Evolutionary conservation across 2,888 invertebrate genomes (phyloP), one percentile per base, ranked within the genome.

Genomic region (Geotrupes spiniger): DNA sequence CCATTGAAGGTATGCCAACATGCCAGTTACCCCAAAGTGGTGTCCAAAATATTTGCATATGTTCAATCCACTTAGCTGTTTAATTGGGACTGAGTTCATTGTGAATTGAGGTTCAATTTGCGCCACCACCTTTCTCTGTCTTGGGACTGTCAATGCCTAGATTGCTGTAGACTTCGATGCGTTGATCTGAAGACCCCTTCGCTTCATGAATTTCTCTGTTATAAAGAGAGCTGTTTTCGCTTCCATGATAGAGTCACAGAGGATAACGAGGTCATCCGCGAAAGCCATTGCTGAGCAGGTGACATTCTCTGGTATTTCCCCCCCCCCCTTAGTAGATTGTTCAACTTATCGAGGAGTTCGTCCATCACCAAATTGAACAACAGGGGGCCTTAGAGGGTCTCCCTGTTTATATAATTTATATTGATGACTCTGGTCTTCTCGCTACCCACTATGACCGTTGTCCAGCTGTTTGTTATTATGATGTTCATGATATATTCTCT

Each of bases 261-360:
- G 40, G 4, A 72, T 54, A 28, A 68, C 51, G 1, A 69, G 44
- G 52, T 72, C 71, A 17, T 73, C 72, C 0, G 71, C 71, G 49
- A 64, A 72, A 2, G 66, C 68, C 10, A 70, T 41, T 2, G 59
- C 62, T 2, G 63, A 57, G 16, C 68, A 41, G 1, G 16, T 36
- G 0, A 6, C 2, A 0, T 33, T 47, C 0, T 39, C 8, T 3
- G 3, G 31, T 8, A 52, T 5, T 5, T 45, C 33, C 48, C 8
- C 63, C 46, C 25, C 64, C 17, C n/a, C 16, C 6, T 9, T 5
- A 1, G 17, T 12, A 4, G 21, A 8, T n/a, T n/a, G 31, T 51
- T 50, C 6, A 56, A 29, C 40, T 31, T 48, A 2, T 60, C 49
- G 1, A 62, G 29, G 1, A 64, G 53, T 28, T 63, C 62, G 33